These are phyloP conservation scores for Palaemon carinicauda DNA, from an alignment of 1,140 invertebrate genomes.

Conservation along the genomic window DNA sequence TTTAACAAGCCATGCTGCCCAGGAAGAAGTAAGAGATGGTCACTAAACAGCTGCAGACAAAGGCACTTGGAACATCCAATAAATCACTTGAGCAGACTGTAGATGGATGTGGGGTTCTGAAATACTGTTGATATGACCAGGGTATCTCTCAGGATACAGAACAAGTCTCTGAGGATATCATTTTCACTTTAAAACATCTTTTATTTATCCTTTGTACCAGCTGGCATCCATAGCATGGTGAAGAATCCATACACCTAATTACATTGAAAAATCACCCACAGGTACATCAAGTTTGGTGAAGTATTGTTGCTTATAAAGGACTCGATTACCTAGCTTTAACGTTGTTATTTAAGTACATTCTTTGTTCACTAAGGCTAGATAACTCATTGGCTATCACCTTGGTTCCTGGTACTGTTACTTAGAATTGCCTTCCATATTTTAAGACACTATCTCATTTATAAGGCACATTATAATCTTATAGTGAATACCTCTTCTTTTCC, in stretches of 20 bases:
- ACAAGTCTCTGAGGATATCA: too few species aligned
- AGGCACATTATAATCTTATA: constrained; percentile 15
- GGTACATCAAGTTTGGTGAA: constrained; percentile 6
- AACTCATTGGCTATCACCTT: constrained; percentile 49
- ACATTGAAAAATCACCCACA: constrained; percentile 44
- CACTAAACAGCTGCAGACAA: constrained; percentile 57
- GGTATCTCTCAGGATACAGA: constrained; percentile 29
- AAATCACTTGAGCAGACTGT: constrained; percentile 54
- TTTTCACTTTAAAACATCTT: too few species aligned
- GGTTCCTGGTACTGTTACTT: constrained; percentile 36
- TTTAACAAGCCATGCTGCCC: constrained; percentile 34
- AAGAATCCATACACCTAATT: background rate
- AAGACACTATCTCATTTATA: constrained; percentile 44
- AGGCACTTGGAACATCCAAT: constrained; percentile 53
- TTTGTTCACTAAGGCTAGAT: constrained; percentile 42
- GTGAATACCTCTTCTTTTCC: too few species aligned
- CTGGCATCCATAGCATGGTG: constrained; percentile 21
- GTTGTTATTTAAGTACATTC: constrained; percentile 49
- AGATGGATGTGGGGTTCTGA: constrained; percentile 51
- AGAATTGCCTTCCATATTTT: constrained; percentile 33
- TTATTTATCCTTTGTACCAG: background rate
- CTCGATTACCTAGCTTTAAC: constrained; percentile 21
- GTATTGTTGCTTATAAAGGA: background rate
- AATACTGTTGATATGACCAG: constrained; percentile 50
- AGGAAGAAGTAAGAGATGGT: constrained; percentile 42